Conservation (phyloP, 2,113 vertebrate genomes). For the Cepphus grylle region DNA sequence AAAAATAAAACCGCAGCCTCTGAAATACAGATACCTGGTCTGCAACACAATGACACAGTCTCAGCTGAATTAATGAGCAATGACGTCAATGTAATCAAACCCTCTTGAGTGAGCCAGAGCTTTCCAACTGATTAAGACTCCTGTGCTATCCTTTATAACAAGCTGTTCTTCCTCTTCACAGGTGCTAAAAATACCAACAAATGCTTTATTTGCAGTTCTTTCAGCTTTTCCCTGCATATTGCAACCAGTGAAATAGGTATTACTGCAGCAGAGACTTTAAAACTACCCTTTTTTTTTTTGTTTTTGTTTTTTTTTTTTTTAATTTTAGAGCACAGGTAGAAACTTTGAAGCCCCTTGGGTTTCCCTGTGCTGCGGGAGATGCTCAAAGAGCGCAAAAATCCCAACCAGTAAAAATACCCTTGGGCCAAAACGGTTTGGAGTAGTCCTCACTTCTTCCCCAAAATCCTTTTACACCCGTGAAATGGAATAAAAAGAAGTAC, state of each 20-base stretch:
- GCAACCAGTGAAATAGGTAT: not conserved
- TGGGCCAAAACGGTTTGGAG: not conserved
- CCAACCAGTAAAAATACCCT: not conserved
- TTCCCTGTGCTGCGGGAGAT: not conserved
- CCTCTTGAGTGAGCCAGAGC: conserved; percentile 29
- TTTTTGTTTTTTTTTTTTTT: not conserved
- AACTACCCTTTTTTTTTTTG: not conserved
- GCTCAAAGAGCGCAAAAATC: not conserved
- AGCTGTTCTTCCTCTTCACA: conserved; percentile 29
- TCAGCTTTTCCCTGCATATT: not conserved
- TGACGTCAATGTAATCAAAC: conserved; percentile 29
- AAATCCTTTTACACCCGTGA: not conserved
- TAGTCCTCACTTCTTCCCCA: fast-evolving
- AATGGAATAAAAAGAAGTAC: not conserved
- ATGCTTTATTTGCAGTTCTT: not conserved
- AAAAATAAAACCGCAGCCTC: conserved; percentile 33
- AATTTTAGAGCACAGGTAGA: not conserved
- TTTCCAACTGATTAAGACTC: conserved; percentile 42
- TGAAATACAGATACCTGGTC: conserved; percentile 34
- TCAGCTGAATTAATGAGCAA: conserved; percentile 11
- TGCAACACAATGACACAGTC: conserved; percentile 2
- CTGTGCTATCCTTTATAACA: conserved; percentile 44
- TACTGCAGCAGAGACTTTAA: not conserved
- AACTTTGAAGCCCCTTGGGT: not conserved
- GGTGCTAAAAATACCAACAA: conserved; percentile 22